phyloP scores from a whole-genome alignment of 2,888 invertebrate species.

The Melitaea athalia region DNA sequence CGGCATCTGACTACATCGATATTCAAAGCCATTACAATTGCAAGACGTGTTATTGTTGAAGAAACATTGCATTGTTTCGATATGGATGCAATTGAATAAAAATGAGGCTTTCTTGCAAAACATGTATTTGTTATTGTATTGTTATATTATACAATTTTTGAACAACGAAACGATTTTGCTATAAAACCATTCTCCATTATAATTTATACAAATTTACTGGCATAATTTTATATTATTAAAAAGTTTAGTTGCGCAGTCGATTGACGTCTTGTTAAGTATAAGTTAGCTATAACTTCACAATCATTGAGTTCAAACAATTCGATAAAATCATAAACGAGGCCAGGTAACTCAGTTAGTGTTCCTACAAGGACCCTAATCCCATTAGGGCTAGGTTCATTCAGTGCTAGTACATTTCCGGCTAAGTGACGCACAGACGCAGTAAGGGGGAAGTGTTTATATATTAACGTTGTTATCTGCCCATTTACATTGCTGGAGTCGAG shows the following conservation, averaged over 20 bases:
- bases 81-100: constrained; percentile 1
- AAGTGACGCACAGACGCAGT: constrained; percentile 1
- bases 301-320: background rate
- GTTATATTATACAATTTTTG: background rate
- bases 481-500: background rate
- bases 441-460: background rate
- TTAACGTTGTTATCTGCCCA: background rate
- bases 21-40: background rate
- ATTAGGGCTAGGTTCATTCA: constrained; percentile 11
- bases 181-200: too few relatives aligned
- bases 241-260: background rate
- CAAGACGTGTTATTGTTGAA: background rate
- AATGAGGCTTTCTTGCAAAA: background rate
- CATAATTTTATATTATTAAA: too few relatives aligned
- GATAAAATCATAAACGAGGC: background rate
- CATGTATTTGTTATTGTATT: background rate
- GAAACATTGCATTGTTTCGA: constrained; percentile 4
- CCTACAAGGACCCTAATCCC: background rate
- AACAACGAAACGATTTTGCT: background rate
- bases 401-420: background rate
- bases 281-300: background rate
- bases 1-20: constrained; percentile 11
- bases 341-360: constrained; percentile 3
- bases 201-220: too few relatives aligned
- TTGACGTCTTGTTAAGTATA: too few relatives aligned